phyloP scores from a whole-genome alignment of 2,113 vertebrate species.

The Oryzias melastigma region DNA sequence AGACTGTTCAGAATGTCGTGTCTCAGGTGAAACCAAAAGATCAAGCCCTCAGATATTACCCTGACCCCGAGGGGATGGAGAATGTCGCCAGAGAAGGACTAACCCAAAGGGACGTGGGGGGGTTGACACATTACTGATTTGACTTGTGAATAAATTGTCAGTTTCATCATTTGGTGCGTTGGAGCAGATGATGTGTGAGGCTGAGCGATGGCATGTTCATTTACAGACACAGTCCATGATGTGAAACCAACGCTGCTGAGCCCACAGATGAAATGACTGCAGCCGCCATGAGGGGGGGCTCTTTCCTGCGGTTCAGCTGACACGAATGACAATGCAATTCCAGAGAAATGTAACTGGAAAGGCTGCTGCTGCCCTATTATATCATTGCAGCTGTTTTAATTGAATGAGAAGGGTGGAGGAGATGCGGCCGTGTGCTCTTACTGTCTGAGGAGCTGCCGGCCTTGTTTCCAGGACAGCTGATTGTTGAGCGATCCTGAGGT shows the following conservation, averaged over 20 bases:
- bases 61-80: slow-evolving; percentile 8
- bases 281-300: slow-evolving; percentile 62
- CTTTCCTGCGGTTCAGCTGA: slow-evolving; percentile 17
- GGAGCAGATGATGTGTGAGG: slow-evolving; percentile 46
- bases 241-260: slow-evolving; percentile 14
- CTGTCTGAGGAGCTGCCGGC: slow-evolving; percentile 95
- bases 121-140: slow-evolving; percentile 49
- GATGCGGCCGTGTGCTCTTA: slow-evolving; percentile 73
- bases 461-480: slow-evolving; percentile 99
- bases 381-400: neutral
- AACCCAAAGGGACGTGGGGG: slow-evolving; percentile 20
- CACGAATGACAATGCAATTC: neutral
- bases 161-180: slow-evolving; percentile 27
- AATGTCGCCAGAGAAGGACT: slow-evolving; percentile 3
- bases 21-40: slow-evolving; percentile 1
- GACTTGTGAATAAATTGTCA: slow-evolving; percentile 31
- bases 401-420: slow-evolving; percentile 18
- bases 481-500: slow-evolving; percentile 90
- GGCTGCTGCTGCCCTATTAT: neutral
- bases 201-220: slow-evolving; percentile 24
- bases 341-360: neutral
- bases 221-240: slow-evolving; percentile 19
- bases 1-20: too few relatives aligned
- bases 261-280: slow-evolving; percentile 11
- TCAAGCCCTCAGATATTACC: slow-evolving; percentile 31